Evolutionary conservation across 2,888 invertebrate genomes (phyloP), one percentile per base, ranked within the genome.

Genomic region (Suillia variegata): DNA sequence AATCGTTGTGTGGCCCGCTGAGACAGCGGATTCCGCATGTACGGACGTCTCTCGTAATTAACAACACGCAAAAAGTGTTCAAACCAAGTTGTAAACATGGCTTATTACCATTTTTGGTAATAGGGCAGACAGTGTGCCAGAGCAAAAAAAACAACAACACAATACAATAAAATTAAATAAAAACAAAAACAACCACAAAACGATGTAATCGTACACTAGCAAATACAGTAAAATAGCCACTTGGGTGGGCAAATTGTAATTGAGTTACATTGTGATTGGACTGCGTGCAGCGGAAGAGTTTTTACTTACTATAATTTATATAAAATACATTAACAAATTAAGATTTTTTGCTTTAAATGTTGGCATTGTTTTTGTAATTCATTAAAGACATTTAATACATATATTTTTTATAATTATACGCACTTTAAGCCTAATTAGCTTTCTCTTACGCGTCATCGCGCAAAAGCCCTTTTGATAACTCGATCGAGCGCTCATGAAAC

Each of bases 1-100:
- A 50, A 26, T 50, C 45, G 45, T 18, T 45, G 45, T 57, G 38
- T 20, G 50, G 34, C 42, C 56, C 56, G 38, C 31, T 24, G 54
- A 49, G 55, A 53, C 54, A 24, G 42, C 56, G 12, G 3, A 22
- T 38, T 22, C 61, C 62, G 59, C 75, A 73, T 73, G 73, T n/a
- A n/a, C 56, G 12, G 3, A 22, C 21, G 13, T 59, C 62, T 57
- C 75, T 74, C 74, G 73, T 74, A 73, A 73, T 73, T 73, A 73
- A 70, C 71, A 67, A 72, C 75, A 73, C 75, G 73, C 73, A 73
- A 73, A 73, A 73, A 73, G 75, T 73, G 73, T 73, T 74, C 67
- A 63, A 56, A 54, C 53, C 60, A 55, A 33, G 33, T 6, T 52
- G 52, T 52, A 33, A 33, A 31, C 52, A 52, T 52, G 31, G 34